Percentiles rank a stretch among this genome's conserved stretches.
Conservation (phyloP, 2,888 invertebrate genomes). For the Nemoura dubitans region DNA sequence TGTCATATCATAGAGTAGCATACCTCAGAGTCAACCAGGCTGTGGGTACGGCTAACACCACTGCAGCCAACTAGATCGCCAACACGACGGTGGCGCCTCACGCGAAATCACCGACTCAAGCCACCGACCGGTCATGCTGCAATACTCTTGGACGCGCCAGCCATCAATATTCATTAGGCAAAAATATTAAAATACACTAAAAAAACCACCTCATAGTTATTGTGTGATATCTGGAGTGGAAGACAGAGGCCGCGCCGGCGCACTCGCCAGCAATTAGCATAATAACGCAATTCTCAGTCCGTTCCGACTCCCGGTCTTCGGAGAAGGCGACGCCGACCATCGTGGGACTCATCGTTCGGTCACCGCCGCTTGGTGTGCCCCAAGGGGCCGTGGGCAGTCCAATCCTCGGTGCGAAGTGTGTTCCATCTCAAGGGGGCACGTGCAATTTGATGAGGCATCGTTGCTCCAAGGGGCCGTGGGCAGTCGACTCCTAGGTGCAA, state of each 20-base stretch:
- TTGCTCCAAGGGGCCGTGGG: too few species aligned
- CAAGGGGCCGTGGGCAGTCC: neutral
- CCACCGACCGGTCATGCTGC: neutral
- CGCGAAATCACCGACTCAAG: neutral
- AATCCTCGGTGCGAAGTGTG: too few species aligned
- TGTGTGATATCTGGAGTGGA: neutral
- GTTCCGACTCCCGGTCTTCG: neutral
- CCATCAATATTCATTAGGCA: constrained; percentile 7
- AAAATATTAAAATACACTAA: neutral
- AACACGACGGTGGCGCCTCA: too few species aligned
- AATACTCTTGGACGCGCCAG: neutral
- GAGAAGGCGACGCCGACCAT: neutral
- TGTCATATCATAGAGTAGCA: too few species aligned
- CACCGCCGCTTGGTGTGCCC: neutral
- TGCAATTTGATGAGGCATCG: too few species aligned
- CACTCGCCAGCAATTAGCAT: neutral
- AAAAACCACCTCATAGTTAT: neutral
- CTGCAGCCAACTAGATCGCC: too few species aligned
- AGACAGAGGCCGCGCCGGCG: neutral
- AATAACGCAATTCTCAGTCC: neutral
- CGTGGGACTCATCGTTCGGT: neutral
- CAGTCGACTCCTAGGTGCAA: too few species aligned
- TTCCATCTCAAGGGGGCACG: too few species aligned
- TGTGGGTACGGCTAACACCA: too few species aligned
- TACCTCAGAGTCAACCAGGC: too few species aligned